Evolutionary conservation across 1,140 invertebrate genomes (phyloP).

Genomic region (Hycleus phaleratus): DNA sequence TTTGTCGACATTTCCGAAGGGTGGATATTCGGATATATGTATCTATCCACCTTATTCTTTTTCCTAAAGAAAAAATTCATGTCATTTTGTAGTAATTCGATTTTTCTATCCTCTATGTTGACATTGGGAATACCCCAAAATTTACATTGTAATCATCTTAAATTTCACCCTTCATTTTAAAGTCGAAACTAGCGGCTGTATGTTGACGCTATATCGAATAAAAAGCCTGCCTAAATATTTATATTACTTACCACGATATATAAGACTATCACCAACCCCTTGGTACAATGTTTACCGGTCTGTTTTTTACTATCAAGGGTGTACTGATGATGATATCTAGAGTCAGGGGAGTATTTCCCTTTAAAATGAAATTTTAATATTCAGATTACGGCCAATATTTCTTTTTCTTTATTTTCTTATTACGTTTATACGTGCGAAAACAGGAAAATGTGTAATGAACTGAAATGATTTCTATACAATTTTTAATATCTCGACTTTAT

Average conservation of each 20-base stretch:
- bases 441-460: too few species aligned
- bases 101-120: background rate
- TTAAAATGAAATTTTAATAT: conserved; percentile 12
- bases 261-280: background rate
- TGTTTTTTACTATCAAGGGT: too few species aligned
- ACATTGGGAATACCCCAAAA: conserved; percentile 10
- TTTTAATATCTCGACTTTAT: too few species aligned
- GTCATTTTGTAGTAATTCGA: too few species aligned
- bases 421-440: background rate
- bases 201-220: conserved; percentile 1
- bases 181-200: too few species aligned
- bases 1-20: conserved; percentile 3
- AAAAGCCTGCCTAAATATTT: conserved; percentile 15
- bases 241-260: conserved; percentile 4
- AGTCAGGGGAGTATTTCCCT: background rate
- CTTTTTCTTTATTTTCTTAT: conserved; percentile 2
- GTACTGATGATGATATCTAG: conserved; percentile 1
- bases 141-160: conserved; percentile 11
- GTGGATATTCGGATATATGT: background rate
- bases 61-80: too few species aligned
- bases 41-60: too few species aligned
- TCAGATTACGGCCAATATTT: conserved; percentile 3
- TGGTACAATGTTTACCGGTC: too few species aligned
- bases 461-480: too few species aligned
- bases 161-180: conserved; percentile 5